Evolutionary conservation across 2,888 invertebrate species (phyloP).

Genomic region (Drosophila algonquin): DNA sequence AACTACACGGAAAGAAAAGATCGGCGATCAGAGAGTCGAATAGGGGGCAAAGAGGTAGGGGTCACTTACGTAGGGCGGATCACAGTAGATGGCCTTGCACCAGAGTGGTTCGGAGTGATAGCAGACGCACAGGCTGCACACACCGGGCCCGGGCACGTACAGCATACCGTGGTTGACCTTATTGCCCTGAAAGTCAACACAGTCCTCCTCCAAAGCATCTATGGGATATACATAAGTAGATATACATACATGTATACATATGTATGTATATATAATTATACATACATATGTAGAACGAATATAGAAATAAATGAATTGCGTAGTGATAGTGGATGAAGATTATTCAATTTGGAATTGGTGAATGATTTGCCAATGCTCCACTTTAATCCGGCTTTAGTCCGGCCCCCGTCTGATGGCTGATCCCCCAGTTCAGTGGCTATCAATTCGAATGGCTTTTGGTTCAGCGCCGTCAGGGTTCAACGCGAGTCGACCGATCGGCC

Average conservation of each 20-base stretch:
- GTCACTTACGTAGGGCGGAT: slow-evolving; percentile 91
- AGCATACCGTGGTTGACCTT: slow-evolving; percentile 90
- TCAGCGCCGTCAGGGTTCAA: slow-evolving; percentile 10
- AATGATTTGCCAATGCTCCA: slow-evolving; percentile 28
- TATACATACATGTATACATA: neutral
- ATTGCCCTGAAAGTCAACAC: slow-evolving; percentile 92
- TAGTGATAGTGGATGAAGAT: neutral
- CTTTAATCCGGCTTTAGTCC: slow-evolving; percentile 43
- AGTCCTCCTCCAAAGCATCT: slow-evolving; percentile 88
- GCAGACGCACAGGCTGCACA: slow-evolving; percentile 93
- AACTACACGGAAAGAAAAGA: slow-evolving; percentile 85
- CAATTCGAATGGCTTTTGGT: slow-evolving; percentile 20
- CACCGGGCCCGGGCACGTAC: slow-evolving; percentile 93
- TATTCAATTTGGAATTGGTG: slow-evolving; percentile 7
- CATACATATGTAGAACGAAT: neutral
- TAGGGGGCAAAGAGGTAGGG: neutral
- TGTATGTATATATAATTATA: neutral
- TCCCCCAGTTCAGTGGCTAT: slow-evolving; percentile 40
- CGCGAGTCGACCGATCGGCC: neutral
- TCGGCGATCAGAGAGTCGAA: neutral
- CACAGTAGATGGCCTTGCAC: slow-evolving; percentile 94
- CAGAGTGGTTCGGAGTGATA: slow-evolving; percentile 94
- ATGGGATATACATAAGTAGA: slow-evolving; percentile 8
- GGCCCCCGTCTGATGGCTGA: slow-evolving; percentile 6
- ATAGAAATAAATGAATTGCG: neutral